A percentile compares a stretch with the other conserved stretches of the same genome.
Conservation (phyloP, 1,140 invertebrate genomes). For the Whitmania pigra region DNA sequence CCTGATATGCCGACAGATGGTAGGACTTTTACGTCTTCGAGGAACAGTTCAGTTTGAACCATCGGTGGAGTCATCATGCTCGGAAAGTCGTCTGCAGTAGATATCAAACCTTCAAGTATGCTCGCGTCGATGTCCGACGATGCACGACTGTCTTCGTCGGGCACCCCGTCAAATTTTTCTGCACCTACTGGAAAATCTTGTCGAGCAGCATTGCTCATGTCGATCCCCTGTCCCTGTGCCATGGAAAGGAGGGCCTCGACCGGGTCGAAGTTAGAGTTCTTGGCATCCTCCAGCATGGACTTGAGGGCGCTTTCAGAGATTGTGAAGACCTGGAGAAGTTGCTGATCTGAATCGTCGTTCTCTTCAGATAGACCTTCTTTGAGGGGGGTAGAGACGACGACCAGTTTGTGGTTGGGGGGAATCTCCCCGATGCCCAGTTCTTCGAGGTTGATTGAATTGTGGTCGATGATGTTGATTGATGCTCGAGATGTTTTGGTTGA, state of each 20-base stretch:
- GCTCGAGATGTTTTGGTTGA: background rate
- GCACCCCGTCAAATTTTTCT: too few species aligned
- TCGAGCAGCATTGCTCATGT: too few species aligned
- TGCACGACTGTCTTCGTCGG: too few species aligned
- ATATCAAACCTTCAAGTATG: too few species aligned
- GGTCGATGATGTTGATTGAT: background rate
- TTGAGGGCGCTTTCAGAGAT: constrained; percentile 2
- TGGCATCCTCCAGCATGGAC: background rate
- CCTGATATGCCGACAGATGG: too few species aligned
- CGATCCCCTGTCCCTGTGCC: background rate
- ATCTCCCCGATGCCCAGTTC: constrained; percentile 5
- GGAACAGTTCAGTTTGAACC: too few species aligned
- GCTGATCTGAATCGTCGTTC: background rate
- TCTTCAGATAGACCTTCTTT: background rate
- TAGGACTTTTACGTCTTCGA: too few species aligned
- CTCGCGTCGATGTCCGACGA: too few species aligned
- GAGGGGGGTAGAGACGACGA: background rate
- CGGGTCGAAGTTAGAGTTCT: background rate
- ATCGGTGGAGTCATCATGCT: too few species aligned
- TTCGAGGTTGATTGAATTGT: background rate
- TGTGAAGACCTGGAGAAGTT: background rate
- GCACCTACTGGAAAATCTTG: too few species aligned
- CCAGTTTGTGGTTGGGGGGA: background rate
- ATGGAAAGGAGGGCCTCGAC: background rate
- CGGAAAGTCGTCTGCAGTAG: too few species aligned